These are phyloP conservation scores for Himalopsyche tibetana DNA, from an alignment of 2,888 invertebrate species.

Conservation along the genomic window DNA sequence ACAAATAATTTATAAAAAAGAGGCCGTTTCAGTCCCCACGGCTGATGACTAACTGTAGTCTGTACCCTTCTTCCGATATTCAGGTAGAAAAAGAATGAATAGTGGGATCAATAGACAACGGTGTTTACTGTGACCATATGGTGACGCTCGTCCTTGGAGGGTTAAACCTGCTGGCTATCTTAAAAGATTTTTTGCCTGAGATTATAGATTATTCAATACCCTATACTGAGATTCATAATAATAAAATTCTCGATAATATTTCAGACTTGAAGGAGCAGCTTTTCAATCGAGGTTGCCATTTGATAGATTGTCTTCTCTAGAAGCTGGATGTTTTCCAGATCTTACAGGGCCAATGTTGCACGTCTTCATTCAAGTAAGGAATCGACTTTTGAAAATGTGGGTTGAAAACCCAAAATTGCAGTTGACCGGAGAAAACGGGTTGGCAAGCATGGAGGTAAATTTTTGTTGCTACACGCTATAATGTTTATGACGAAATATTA, in stretches of 20 bases:
- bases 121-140: no score
- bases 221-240: constrained; percentile 4
- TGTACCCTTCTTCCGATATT: no score
- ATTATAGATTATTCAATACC: background rate
- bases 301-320: constrained; percentile 95
- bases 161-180: background rate
- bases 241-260: constrained; percentile 67
- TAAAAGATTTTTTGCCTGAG: background rate
- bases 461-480: background rate
- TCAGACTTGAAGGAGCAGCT: constrained; percentile 92
- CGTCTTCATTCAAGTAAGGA: constrained; percentile 94
- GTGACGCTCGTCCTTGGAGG: no score
- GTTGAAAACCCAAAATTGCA: constrained; percentile 96
- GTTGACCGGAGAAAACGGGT: constrained; percentile 86
- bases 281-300: constrained; percentile 96
- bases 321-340: constrained; percentile 96
- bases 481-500: background rate
- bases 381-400: constrained; percentile 95
- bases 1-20: no score
- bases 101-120: no score
- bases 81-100: no score
- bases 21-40: no score
- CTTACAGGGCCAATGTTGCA: constrained; percentile 90
- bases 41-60: no score
- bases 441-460: constrained; percentile 85